Evolutionary conservation across 2,113 vertebrate species (phyloP).

Genomic region (Eonycteris spelaea): DNA sequence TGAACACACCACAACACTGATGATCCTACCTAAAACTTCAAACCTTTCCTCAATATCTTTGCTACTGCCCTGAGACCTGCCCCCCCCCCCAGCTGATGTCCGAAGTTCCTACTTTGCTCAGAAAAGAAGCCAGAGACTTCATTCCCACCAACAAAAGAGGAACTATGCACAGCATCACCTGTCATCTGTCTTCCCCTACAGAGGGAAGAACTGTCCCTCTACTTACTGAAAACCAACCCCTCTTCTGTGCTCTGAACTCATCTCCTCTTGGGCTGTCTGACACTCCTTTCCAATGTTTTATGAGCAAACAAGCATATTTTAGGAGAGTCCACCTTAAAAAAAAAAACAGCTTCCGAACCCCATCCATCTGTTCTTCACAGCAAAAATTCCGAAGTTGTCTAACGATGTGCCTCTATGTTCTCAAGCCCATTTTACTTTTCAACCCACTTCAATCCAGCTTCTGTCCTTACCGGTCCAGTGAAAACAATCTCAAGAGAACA

Average conservation of each 20-base stretch:
- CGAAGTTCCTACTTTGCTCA: background rate
- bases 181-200: background rate
- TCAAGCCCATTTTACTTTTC: background rate
- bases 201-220: background rate
- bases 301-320: background rate
- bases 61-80: background rate
- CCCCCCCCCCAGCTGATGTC: background rate
- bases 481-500: background rate
- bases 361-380: background rate
- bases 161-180: background rate
- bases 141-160: background rate
- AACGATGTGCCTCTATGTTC: background rate
- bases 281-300: background rate
- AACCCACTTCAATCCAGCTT: background rate
- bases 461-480: background rate
- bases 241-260: background rate
- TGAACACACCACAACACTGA: no score
- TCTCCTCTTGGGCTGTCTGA: background rate
- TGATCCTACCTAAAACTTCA: background rate
- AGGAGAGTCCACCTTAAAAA: background rate
- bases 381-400: background rate
- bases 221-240: background rate
- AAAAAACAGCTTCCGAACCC: background rate
- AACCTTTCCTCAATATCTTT: background rate
- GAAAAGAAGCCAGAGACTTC: background rate